Base-by-base conservation (phyloP, 2,888 invertebrate species). In the Oscheius sp. region DNA sequence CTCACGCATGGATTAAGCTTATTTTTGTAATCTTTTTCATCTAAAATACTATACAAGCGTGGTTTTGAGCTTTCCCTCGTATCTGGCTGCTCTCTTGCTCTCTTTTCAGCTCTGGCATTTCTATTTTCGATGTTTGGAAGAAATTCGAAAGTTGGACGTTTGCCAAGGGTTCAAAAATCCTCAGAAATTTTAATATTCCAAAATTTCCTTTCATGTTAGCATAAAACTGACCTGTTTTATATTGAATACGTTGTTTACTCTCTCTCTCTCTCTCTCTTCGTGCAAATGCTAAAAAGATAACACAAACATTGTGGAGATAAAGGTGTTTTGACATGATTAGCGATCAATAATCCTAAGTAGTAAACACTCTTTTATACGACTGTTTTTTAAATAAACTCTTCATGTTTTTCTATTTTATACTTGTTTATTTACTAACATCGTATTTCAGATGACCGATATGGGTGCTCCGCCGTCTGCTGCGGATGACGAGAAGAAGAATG, bases 401-500 rank as follows among this genome's bases (percentile, higher is more conserved):
- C 23, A 13, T 46, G 23, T 27, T 53, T 35, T 21, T 45, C 9
- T 35, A 35, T 35, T 43, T 64, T 45, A 16, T 43, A 45, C 21
- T 41, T 5, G 12, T 68, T 25, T 49, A n/a, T 29, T 12, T 61
- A 7, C n/a, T 55, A 49, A 58, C 6, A 7, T 41, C 46, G 56
- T 27, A 23, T 52, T 64, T 16, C 23, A 64, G 18, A 66, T 66
- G 72, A 45, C 72, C 5, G 72, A 66, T 18, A 43, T 43, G n/a
- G 56, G 35, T n/a, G 35, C 43, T 25, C 41, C 25, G 23, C 29
- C 41, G 9, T n/a, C 53, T 43, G 18, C 66, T 12, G 21, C 69
- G 16, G 55, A 56, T 13, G 69, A 72, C 1, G 61, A 73, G 5
- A 55, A 59, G 27, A 59, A 69, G 41, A 59, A 52, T 7, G 73